phyloP scores from a whole-genome alignment of 2,113 vertebrate species.

The Megalops atlanticus region DNA sequence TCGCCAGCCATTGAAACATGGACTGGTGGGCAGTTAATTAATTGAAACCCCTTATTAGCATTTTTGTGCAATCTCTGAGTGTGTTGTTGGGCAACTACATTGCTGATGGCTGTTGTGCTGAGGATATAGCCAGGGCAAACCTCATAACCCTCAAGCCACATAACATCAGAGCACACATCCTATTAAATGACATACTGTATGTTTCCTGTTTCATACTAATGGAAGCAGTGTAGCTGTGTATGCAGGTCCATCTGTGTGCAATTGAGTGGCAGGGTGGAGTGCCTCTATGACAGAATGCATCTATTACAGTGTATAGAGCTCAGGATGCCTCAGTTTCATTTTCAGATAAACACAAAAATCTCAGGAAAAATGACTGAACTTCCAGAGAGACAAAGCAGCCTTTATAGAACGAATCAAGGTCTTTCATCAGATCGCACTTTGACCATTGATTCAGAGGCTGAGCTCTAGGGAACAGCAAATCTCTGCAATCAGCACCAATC shows the following conservation, averaged over 20 bases:
- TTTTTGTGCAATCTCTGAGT: background rate
- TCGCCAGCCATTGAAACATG: background rate
- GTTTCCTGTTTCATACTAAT: background rate
- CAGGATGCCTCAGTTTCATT: background rate
- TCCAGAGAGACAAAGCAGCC: background rate
- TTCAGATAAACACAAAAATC: background rate
- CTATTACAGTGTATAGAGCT: background rate
- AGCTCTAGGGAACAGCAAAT: background rate
- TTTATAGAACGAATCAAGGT: no score
- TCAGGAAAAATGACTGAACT: background rate
- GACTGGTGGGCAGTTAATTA: background rate
- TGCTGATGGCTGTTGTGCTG: background rate
- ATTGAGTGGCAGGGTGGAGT: background rate
- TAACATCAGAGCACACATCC: background rate
- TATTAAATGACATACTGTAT: background rate
- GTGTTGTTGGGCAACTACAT: background rate
- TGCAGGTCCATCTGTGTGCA: background rate
- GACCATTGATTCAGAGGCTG: background rate
- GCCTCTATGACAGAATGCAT: background rate
- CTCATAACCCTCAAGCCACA: background rate
- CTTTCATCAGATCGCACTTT: constrained; percentile 14
- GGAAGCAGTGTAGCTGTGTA: background rate
- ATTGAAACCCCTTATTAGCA: background rate
- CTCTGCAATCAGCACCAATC: constrained; percentile 15
- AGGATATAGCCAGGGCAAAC: background rate